phyloP scores from a whole-genome alignment of 2,797 vertebrate species.

The Parauchenoglanis punctatus region DNA sequence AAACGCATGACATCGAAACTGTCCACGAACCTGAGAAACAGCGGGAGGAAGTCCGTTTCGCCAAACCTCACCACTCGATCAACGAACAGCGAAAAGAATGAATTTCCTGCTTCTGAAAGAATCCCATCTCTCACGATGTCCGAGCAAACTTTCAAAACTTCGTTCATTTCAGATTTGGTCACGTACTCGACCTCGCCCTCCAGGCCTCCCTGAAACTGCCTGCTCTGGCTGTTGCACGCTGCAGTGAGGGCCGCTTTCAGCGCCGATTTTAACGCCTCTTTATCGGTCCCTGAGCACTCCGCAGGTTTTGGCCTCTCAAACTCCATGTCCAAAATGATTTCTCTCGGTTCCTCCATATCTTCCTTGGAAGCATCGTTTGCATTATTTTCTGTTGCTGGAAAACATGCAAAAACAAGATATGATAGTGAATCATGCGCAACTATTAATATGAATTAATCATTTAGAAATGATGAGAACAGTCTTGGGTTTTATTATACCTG shows the following conservation, averaged over 20 bases:
- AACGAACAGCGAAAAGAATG: constrained; percentile 81
- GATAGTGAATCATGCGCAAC: neutral
- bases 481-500: constrained; percentile 65
- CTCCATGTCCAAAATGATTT: constrained; percentile 77
- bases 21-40: constrained; percentile 81
- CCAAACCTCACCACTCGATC: constrained; percentile 76
- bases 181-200: constrained; percentile 79
- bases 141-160: constrained; percentile 80
- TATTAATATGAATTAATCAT: neutral
- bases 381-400: constrained; percentile 58
- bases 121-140: constrained; percentile 75
- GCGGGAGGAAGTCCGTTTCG: constrained; percentile 73
- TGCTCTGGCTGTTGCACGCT: constrained; percentile 71
- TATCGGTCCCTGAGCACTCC: constrained; percentile 77
- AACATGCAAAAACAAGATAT: constrained; percentile 54
- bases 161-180: constrained; percentile 83
- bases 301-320: constrained; percentile 72
- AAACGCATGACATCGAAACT: constrained; percentile 82
- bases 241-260: constrained; percentile 71
- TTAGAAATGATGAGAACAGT: neutral
- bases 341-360: constrained; percentile 68
- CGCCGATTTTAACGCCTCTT: constrained; percentile 78
- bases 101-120: constrained; percentile 74
- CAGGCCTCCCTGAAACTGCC: constrained; percentile 61
- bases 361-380: constrained; percentile 69